Evolutionary conservation across 1,140 invertebrate species (phyloP).

Genomic region (Cydia amplana): DNA sequence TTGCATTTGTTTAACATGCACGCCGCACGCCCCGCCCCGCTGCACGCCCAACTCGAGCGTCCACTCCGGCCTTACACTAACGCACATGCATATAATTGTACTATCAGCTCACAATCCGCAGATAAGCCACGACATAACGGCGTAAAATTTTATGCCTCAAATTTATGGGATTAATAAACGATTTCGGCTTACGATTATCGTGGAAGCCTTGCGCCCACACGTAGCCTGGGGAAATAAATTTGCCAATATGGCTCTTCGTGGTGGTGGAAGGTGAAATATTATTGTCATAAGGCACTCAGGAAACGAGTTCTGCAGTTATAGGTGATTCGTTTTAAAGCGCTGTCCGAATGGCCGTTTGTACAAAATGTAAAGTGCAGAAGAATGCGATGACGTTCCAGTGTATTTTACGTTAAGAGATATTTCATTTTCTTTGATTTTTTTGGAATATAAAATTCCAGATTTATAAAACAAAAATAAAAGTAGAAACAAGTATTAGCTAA

Average conservation of each 20-base stretch:
- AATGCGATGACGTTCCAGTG: background rate
- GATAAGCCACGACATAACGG: background rate
- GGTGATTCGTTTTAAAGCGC: background rate
- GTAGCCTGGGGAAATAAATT: background rate
- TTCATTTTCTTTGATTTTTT: too few relatives aligned
- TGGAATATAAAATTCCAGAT: too few relatives aligned
- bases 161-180: conserved; percentile 31
- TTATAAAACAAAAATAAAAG: too few relatives aligned
- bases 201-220: background rate
- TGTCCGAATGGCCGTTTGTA: background rate
- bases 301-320: background rate
- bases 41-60: too few relatives aligned
- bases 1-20: too few relatives aligned
- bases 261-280: conserved; percentile 10
- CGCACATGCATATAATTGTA: too few relatives aligned
- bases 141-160: conserved; percentile 14
- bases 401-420: too few relatives aligned
- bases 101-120: conserved; percentile 11
- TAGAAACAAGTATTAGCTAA: too few relatives aligned
- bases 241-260: conserved; percentile 4
- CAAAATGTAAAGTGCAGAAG: background rate
- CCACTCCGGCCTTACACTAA: too few relatives aligned
- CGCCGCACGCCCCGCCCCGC: too few relatives aligned
- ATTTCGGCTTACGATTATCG: conserved; percentile 9
- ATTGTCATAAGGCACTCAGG: background rate